These are phyloP conservation scores for Drosophila neotestacea DNA, from an alignment of 2,888 invertebrate species.

Conservation along the genomic window DNA sequence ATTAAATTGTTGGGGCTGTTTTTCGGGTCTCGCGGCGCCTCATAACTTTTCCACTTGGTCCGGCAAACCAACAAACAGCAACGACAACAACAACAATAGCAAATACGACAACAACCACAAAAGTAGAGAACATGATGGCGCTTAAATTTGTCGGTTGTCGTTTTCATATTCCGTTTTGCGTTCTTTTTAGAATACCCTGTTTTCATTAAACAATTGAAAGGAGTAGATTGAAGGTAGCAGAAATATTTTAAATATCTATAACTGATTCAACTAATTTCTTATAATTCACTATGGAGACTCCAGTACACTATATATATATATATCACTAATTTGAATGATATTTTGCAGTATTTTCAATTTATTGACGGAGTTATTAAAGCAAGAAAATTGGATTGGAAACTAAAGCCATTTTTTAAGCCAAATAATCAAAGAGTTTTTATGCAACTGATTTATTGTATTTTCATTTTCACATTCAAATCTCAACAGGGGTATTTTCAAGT, in stretches of 20 bases:
- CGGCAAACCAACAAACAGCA: conserved; percentile 15
- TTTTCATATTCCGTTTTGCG: conserved; percentile 16
- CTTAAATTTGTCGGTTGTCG: conserved; percentile 32
- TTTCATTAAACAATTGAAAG: neutral
- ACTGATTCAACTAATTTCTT: neutral
- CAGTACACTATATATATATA: too few species aligned
- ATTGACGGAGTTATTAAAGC: too few species aligned
- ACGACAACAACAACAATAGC: conserved; percentile 15
- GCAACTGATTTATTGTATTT: too few species aligned
- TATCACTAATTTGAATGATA: neutral
- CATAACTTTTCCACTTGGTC: conserved; percentile 59
- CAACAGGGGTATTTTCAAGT: conserved; percentile 1
- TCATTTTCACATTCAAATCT: neutral
- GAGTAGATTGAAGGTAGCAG: neutral
- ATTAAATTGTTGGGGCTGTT: conserved; percentile 44
- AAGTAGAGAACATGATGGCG: conserved; percentile 20
- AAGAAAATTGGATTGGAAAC: neutral
- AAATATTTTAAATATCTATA: neutral
- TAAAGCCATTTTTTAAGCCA: neutral
- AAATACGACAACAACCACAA: conserved; percentile 17
- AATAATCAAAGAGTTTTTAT: too few species aligned
- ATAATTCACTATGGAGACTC: neutral
- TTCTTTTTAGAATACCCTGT: conserved; percentile 13
- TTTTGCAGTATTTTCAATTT: neutral
- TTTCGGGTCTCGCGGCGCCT: conserved; percentile 53